These are phyloP conservation scores for Saguinus imperator DNA, from an alignment of 2,113 vertebrate species.

Conservation along the genomic window DNA sequence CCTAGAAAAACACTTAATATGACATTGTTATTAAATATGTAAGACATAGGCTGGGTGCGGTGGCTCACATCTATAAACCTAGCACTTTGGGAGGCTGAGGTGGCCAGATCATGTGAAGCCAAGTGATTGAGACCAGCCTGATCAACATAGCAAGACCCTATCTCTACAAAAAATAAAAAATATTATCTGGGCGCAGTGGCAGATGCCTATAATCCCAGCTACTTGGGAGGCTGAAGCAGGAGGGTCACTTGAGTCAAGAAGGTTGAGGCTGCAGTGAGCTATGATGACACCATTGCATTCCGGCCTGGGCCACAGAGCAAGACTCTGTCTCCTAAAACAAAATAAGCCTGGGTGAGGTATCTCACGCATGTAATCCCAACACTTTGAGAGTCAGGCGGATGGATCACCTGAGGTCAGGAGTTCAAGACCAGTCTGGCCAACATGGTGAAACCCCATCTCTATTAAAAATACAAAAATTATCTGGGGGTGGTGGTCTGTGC, in stretches of 20 bases:
- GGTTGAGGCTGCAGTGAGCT: background rate
- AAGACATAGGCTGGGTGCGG: background rate
- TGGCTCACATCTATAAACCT: background rate
- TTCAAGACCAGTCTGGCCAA: background rate
- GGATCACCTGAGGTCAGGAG: background rate
- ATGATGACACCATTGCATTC: background rate
- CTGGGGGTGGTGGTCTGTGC: background rate
- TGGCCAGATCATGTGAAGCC: background rate
- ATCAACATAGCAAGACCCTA: background rate
- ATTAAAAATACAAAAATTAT: background rate
- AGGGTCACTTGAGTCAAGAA: background rate
- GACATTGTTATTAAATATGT: conserved; percentile 10
- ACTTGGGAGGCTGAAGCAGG: background rate
- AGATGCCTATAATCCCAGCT: background rate
- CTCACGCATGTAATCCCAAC: background rate
- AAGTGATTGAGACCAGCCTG: background rate
- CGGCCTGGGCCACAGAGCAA: background rate
- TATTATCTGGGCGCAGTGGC: background rate
- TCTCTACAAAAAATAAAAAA: background rate
- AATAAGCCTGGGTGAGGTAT: background rate
- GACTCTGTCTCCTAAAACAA: background rate
- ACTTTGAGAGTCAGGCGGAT: background rate
- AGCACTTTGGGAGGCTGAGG: background rate
- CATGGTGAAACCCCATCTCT: background rate
- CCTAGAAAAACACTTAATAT: background rate